Evolutionary conservation across 2,113 vertebrate genomes (phyloP).

Genomic region (Hemicordylus capensis): DNA sequence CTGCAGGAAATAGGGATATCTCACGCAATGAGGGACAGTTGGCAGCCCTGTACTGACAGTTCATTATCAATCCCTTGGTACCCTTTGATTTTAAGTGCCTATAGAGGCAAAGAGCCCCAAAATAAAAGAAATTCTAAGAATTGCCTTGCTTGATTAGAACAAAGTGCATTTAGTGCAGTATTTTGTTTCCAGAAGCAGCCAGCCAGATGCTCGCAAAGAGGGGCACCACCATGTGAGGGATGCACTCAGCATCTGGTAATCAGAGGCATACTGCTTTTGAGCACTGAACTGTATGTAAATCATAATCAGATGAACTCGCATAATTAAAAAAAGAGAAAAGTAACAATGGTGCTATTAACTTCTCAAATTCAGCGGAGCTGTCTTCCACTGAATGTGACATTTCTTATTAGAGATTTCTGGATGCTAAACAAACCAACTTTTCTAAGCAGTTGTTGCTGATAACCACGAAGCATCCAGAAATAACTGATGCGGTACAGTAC

Average conservation of each 20-base stretch:
- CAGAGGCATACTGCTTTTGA: not conserved
- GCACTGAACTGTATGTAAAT: not conserved
- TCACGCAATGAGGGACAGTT: too few species aligned
- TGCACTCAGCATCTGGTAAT: not conserved
- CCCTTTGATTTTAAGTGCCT: not conserved
- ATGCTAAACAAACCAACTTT: conserved; percentile 17
- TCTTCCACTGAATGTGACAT: conserved; percentile 7
- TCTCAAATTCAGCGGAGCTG: not conserved
- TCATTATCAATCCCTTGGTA: not conserved
- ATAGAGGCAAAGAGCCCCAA: not conserved
- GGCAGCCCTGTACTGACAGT: too few species aligned
- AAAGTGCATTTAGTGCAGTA: not conserved
- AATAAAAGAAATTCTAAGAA: not conserved
- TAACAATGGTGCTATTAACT: not conserved
- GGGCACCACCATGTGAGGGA: not conserved
- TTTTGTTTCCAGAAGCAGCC: not conserved
- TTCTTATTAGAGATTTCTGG: conserved; percentile 19
- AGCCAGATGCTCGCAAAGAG: not conserved
- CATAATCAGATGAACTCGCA: conserved; percentile 5
- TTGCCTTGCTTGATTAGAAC: not conserved
- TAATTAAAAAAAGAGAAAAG: not conserved
- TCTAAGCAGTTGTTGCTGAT: conserved; percentile 32
- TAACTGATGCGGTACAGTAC: conserved; percentile 45
- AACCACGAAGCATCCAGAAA: conserved; percentile 40
- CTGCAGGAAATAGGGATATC: too few species aligned